Evolutionary conservation across 2,888 invertebrate species (phyloP), one percentile per base, ranked within the genome.

Genomic region (Callimorpha dominula): DNA sequence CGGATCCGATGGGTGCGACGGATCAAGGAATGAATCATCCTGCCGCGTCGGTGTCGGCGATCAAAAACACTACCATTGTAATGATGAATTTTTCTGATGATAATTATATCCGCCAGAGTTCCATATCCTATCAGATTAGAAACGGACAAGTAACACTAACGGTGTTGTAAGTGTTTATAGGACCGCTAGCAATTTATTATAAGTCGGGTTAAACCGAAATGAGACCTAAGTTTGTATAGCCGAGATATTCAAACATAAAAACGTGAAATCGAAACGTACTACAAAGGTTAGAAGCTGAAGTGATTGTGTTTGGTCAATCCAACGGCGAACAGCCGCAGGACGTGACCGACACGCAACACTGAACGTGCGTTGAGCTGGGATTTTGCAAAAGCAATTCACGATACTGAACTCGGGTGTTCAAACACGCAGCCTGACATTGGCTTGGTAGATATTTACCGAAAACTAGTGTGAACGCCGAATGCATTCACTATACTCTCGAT

Each of bases 401-500:
- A 67, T 80, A 79, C 79, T 78, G 78, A 83, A 82, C 78, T 76
- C 69, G 78, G 42, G 64, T 79, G 74, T 70, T 79, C 83, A 81
- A 85, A 87, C 81, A 85, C 72, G 60, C 73, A 73, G 74, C 75
- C 78, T 80, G 79, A 81, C 81, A 84, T 84, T 78, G 84, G 84
- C 83, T 83, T 81, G 62, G 52, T 75, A 15, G 71, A 73, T 82
- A 78, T 81, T 77, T 78, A 77, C 78, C 73, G 49, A 78, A 84
- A 85, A 85, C 84, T 86, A 86, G 73, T 73, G 77, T 76, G 75
- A 75, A 75, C 70, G 12, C 77, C 78, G 82, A 87, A 86, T 88
- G 86, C 81, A 85, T 82, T 81, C 78, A 81, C 80, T 81, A 79
- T 85, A 79, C 82, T 80, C 81, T 76, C 81, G 79, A 84, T 81